Base-by-base conservation (phyloP, 2,888 invertebrate species). In the Megaustenia siamemsis region DNA sequence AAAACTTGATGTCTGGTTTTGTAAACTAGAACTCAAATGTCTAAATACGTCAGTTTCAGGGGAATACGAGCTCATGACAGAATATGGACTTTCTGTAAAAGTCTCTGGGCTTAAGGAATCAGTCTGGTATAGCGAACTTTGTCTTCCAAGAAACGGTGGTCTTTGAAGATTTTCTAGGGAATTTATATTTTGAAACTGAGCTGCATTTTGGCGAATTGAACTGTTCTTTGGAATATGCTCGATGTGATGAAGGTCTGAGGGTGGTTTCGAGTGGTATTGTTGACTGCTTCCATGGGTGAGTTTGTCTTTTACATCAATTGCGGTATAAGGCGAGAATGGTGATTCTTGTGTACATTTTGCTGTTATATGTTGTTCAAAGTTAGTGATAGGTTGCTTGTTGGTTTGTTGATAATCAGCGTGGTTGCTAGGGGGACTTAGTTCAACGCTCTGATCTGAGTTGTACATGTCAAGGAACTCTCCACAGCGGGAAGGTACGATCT, bases 401-500 rank as follows among this genome's bases (percentile, higher is more conserved):
- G 15, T 49, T 0, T 49, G 12, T 21, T 73, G 12, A 32, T 49
- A 73, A 32, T 43, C n/a, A 4, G 28, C 18, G 4, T 21, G 0
- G 8, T 32, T 73, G 49, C 28, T 18, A 49, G 12, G 49, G 1
- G 81, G 63, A 40, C 73, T 76, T 45, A 66, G 71, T 38, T 63
- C 83, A 0, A 40, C 63, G 38, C 49, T 73, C 40, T 69, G 38
- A 40, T 60, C 75, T 10, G 81, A 38, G n/a, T 32, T 63, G 79
- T 43, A 69, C 63, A 35, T 73, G 21, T 45, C 68, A 66, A 45
- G 18, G 10, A 84, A 73, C 40, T 84, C 82, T 73, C 56, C 84
- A 12, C 71, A 15, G 45, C 43, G 56, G 21, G 84, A 86, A 40
- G 86, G 86, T 53, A 86, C 86, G 6, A 82, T 86, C 80, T 86